Conservation (phyloP, 2,113 vertebrate genomes). For the Merops nubicus region DNA sequence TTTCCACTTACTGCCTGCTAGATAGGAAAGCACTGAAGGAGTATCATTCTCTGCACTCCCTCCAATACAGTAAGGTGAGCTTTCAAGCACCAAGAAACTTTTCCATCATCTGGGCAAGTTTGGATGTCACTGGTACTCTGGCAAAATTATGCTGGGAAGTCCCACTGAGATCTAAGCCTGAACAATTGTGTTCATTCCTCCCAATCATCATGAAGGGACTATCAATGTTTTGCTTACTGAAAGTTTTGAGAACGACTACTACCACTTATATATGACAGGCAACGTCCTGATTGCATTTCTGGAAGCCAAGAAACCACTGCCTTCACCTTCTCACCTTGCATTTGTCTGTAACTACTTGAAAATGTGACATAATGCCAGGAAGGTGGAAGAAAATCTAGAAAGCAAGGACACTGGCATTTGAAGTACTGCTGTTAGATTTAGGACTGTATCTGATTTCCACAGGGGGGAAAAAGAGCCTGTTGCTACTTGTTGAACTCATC, state of each 20-base stretch:
- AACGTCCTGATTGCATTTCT: not conserved
- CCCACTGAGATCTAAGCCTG: not conserved
- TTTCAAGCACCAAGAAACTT: not conserved
- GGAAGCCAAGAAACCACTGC: slow-evolving; percentile 3
- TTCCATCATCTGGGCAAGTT: not conserved
- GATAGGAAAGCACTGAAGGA: not conserved
- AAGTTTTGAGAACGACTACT: not conserved
- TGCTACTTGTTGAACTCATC: not conserved
- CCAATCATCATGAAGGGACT: not conserved
- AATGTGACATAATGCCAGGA: not conserved
- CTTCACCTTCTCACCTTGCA: not conserved
- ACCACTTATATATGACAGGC: not conserved
- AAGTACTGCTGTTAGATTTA: not conserved
- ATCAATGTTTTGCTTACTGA: not conserved
- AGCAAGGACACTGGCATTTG: not conserved
- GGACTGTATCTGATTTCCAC: not conserved
- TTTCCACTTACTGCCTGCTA: not conserved
- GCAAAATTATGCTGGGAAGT: not conserved
- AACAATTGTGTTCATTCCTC: not conserved
- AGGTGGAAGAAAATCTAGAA: not conserved
- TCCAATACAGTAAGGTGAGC: not conserved
- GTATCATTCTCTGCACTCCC: not conserved
- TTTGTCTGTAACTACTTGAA: slow-evolving; percentile 22
- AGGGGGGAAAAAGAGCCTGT: not conserved
- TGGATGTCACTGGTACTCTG: not conserved